phyloP scores from a whole-genome alignment of 1,140 invertebrate species.

The Trichogramma pretiosum region DNA sequence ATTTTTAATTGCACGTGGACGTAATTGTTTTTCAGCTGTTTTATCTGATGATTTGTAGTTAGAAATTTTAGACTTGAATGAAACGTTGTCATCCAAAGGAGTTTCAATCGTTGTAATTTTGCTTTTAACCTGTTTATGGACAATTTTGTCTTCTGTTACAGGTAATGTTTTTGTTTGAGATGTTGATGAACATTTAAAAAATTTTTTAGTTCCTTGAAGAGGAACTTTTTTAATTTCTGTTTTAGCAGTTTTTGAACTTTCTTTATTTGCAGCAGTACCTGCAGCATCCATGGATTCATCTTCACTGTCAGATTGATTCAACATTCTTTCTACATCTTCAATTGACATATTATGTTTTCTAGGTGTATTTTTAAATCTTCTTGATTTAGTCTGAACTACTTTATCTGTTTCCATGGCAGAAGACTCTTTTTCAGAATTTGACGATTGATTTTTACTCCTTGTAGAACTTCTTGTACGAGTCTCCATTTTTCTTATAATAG shows the following conservation, averaged over 20 bases:
- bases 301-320: slow-evolving; percentile 3
- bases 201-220: slow-evolving; percentile 1
- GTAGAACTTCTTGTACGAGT: not conserved
- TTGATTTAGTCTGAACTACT: not conserved
- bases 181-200: no score
- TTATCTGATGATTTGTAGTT: not conserved
- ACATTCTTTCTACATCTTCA: slow-evolving; percentile 2
- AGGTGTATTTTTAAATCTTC: not conserved
- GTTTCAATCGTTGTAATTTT: not conserved
- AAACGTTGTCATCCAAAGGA: not conserved
- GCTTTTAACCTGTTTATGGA: not conserved
- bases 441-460: not conserved
- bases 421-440: not conserved
- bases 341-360: slow-evolving; percentile 10
- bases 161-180: not conserved
- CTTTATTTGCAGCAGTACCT: not conserved
- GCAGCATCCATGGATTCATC: no score
- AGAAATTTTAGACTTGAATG: not conserved
- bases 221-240: not conserved
- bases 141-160: not conserved
- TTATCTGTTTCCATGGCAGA: not conserved
- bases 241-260: not conserved
- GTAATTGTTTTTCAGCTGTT: not conserved
- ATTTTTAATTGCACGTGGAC: slow-evolving; percentile 9
- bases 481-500: not conserved